phyloP scores from a whole-genome alignment of 2,113 vertebrate genomes.

The Chamaea fasciata region DNA sequence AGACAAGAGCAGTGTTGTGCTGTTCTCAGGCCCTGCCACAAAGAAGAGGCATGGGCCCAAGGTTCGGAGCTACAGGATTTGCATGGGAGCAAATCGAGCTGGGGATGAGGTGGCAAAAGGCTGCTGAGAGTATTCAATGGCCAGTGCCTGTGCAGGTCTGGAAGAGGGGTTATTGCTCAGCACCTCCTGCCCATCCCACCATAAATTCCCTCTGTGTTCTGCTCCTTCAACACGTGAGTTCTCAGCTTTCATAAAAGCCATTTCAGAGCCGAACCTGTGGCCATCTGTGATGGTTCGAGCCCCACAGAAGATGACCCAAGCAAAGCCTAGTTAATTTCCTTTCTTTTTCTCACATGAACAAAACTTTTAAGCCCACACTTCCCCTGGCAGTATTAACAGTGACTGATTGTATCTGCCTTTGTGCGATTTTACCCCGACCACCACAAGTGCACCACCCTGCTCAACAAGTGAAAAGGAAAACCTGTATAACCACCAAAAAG shows the following conservation, averaged over 20 bases:
- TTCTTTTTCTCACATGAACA: not conserved
- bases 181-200: fast-evolving
- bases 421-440: not conserved
- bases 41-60: too few relatives aligned
- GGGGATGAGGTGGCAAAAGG: not conserved
- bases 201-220: fast-evolving
- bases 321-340: not conserved
- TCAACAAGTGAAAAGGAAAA: fast-evolving
- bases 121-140: fast-evolving
- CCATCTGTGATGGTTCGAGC: not conserved
- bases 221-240: fast-evolving
- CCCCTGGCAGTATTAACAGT: not conserved
- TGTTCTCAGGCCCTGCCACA: not conserved
- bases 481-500: not conserved
- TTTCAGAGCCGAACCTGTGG: not conserved
- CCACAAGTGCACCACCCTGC: not conserved
- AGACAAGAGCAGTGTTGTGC: fast-evolving
- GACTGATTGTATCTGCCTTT: not conserved
- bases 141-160: not conserved
- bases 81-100: fast-evolving
- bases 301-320: not conserved
- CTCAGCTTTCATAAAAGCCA: not conserved
- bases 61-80: not conserved
- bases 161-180: not conserved
- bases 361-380: not conserved